Evolutionary conservation across 2,797 vertebrate species (phyloP), one percentile per base, ranked within the genome.

Genomic region (Syndactyla subalaris): DNA sequence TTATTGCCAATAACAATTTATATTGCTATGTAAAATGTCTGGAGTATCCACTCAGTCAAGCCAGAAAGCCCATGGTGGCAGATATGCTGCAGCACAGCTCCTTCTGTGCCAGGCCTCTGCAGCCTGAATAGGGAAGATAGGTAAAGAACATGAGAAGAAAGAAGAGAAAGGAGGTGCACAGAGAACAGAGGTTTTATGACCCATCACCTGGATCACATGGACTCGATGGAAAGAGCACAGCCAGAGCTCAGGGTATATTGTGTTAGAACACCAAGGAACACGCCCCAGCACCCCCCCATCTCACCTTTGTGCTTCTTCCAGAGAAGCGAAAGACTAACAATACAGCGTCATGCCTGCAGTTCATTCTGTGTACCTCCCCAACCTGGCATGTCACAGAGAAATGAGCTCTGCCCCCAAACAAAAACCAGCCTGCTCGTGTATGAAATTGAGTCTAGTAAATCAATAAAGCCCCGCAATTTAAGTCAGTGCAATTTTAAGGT

Each of bases 381-480:
- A 2, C 41, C n/a, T 49, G 38, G 30, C 75, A n/a, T n/a, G 70
- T 20, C 66, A 54, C 14, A 41, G 68, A 46, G 66, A 87, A 75
- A 89, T 0, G 3, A 70, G 68, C 57, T 59, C 79, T 96, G 75
- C 57, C 48, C 80, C 65, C 61, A 85, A 48, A 93, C 41, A 94
- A 88, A 92, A 90, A 16, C 45, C 63, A 81, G 48, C 29, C 48
- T 68, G 48, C 39, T 93, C 34, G 0, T 23, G 66, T 48, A 65
- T 71, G 65, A 88, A 88, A 96, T 74, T 48, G 66, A 84, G 78
- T 71, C 57, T 74, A 61, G 76, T 45, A 82, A 93, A 82, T 68
- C 72, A 83, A 54, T 72, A 41, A 66, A 63, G 34, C 38, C 43
- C 77, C 71, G 57, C 67, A 86, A 92, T 92, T 48, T 57, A 84